Evolutionary conservation across 2,888 invertebrate species (phyloP).

Genomic region (Noctua fimbriata): DNA sequence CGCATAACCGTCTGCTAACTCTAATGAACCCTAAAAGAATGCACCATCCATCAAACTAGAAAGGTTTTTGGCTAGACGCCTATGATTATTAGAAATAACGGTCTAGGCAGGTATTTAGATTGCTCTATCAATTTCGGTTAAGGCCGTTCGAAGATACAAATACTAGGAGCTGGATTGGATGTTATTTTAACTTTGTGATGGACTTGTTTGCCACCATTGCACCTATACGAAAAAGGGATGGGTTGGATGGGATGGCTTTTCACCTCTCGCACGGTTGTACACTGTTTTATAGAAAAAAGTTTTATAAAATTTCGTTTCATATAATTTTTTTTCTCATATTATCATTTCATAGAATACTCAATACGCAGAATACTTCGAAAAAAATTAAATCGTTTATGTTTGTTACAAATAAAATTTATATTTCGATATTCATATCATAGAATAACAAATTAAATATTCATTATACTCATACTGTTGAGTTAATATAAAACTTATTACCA

Average conservation of each 20-base stretch:
- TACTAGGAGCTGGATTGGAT: background rate
- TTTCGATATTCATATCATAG: no score
- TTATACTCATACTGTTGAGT: no score
- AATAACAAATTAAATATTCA: no score
- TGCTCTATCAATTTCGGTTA: slow-evolving; percentile 12
- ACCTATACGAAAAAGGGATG: background rate
- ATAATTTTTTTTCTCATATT: no score
- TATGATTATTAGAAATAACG: slow-evolving; percentile 13
- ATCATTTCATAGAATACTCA: no score
- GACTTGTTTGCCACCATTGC: background rate
- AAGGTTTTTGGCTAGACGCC: slow-evolving; percentile 46
- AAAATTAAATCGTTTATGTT: no score
- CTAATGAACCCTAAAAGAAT: slow-evolving; percentile 35
- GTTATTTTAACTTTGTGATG: background rate
- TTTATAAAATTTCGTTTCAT: no score
- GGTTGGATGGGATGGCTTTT: background rate
- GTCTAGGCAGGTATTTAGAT: slow-evolving; percentile 41
- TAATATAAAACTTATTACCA: no score
- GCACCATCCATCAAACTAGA: slow-evolving; percentile 36
- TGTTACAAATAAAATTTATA: no score
- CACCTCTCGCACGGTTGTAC: background rate
- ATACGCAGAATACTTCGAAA: no score
- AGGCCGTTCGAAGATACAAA: background rate
- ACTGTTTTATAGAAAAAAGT: no score
- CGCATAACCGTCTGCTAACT: background rate